Evolutionary conservation across 2,888 invertebrate species (phyloP).

Genomic region (Chymomyza procnemis): DNA sequence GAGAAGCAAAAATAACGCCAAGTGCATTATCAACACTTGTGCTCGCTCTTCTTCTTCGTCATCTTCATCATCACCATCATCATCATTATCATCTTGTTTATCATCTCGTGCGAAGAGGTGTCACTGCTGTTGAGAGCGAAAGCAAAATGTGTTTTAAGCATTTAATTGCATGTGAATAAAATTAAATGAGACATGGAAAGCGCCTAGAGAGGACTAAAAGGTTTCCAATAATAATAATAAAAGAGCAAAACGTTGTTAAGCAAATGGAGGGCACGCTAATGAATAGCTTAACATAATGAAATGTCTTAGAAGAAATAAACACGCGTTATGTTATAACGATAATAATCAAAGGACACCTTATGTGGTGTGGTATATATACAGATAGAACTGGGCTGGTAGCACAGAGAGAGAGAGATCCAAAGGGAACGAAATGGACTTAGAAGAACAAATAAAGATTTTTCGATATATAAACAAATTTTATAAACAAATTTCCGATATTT

Average conservation of each 20-base stretch:
- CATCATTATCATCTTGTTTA: too few relatives aligned
- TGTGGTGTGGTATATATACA: too few relatives aligned
- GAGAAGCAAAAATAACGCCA: constrained; percentile 37
- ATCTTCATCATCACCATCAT: too few relatives aligned
- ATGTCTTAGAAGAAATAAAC: too few relatives aligned
- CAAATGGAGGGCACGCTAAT: background rate
- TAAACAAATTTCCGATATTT: too few relatives aligned
- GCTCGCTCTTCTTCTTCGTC: background rate
- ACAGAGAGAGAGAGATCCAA: too few relatives aligned
- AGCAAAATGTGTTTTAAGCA: background rate
- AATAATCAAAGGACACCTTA: too few relatives aligned
- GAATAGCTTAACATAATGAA: background rate
- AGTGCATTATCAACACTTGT: constrained; percentile 59
- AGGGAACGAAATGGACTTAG: too few relatives aligned
- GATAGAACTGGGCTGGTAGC: too few relatives aligned
- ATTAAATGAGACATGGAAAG: background rate
- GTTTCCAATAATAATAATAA: background rate
- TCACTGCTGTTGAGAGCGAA: background rate
- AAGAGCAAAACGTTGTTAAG: background rate
- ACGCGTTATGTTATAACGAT: too few relatives aligned
- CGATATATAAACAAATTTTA: too few relatives aligned
- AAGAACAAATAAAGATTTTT: too few relatives aligned
- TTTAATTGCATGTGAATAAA: background rate
- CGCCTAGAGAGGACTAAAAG: background rate
- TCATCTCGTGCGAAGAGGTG: background rate